Base-by-base conservation (phyloP, 2,113 vertebrate species). In the Zosterops hypoxanthus region DNA sequence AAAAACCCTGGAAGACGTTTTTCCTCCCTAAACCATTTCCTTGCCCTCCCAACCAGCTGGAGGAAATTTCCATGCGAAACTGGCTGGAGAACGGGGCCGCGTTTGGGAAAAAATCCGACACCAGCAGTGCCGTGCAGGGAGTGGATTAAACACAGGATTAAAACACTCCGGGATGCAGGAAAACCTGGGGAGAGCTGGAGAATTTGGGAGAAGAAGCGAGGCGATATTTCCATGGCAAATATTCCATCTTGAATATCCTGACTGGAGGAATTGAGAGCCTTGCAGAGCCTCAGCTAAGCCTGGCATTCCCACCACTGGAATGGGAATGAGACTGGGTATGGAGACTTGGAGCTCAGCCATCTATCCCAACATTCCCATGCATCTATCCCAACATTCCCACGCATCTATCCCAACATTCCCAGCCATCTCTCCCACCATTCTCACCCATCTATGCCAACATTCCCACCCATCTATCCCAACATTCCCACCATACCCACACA, bases 11-110 rank as follows among this genome's bases (percentile, higher is more conserved):
- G 66, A 33, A 70, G 73, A 19, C 25, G 13, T 52, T 91, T 71
- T 72, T 39, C 59, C 41, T 93, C 29, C 82, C 57, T 59, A 19
- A 71, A 42, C 49, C 14, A 64, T 65, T n/a, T 42, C 73, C 66
- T 73, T 56, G 23, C 36, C 66, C 68, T 76, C 82, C 66, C 70
- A 65, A 65, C 8, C 1, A 15, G 29, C 11, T 25, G 6, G 36
- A 93, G 71, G 59, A 76, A 46, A 96, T 83, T 95, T 82, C 94
- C 94, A 90, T 42, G 21, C 31, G 71, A 72, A 92, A 69, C 59
- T 19, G 82, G 46, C 73, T 31, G 78, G 53, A 84, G 73, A 71
- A 59, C 7, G 44, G 61, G 47, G 86, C 2, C 5, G 5, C 6
- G 13, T n/a, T 56, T 70, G 77, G 70, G 56, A 6, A 34, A 20